phyloP scores from a whole-genome alignment of 2,888 invertebrate genomes.

The Acanthopleura granulata region DNA sequence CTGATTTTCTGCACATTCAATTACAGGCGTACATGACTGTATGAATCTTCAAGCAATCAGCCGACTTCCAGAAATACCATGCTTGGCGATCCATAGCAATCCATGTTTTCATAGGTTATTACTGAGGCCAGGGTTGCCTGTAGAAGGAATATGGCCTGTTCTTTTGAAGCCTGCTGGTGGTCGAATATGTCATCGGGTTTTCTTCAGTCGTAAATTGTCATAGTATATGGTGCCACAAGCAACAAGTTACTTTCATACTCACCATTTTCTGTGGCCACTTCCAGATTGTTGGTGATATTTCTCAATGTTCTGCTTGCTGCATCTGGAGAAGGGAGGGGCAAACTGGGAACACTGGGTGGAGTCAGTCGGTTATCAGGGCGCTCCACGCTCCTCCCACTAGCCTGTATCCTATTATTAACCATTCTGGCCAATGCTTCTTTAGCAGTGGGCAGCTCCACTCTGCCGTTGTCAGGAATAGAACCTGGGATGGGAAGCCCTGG shows the following conservation, averaged over 20 bases:
- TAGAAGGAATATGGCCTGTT: too few species aligned
- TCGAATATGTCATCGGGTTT: too few species aligned
- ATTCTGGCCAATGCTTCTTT: conserved; percentile 96
- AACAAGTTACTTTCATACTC: not conserved
- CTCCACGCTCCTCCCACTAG: conserved; percentile 29
- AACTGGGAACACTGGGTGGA: conserved; percentile 25
- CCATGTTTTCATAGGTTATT: too few species aligned
- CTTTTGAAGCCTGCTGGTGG: too few species aligned
- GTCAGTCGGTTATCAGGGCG: conserved; percentile 27
- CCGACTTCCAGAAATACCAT: too few species aligned
- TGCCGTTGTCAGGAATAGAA: not conserved
- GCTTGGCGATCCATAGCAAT: too few species aligned
- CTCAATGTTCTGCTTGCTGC: conserved; percentile 68
- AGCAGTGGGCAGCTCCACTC: conserved; percentile 22
- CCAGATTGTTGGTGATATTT: conserved; percentile 73
- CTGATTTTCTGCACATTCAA: too few species aligned
- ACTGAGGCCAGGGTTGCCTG: too few species aligned
- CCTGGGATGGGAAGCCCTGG: not conserved
- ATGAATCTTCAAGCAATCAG: too few species aligned
- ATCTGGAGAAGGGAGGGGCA: conserved; percentile 14
- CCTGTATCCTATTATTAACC: conserved; percentile 72
- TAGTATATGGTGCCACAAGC: too few species aligned
- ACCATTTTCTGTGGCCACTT: conserved; percentile 19
- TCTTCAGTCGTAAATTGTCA: too few species aligned
- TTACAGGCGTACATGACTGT: too few species aligned